These are phyloP conservation scores for Dascillus cervinus DNA, from an alignment of 2,888 invertebrate species.

Conservation along the genomic window DNA sequence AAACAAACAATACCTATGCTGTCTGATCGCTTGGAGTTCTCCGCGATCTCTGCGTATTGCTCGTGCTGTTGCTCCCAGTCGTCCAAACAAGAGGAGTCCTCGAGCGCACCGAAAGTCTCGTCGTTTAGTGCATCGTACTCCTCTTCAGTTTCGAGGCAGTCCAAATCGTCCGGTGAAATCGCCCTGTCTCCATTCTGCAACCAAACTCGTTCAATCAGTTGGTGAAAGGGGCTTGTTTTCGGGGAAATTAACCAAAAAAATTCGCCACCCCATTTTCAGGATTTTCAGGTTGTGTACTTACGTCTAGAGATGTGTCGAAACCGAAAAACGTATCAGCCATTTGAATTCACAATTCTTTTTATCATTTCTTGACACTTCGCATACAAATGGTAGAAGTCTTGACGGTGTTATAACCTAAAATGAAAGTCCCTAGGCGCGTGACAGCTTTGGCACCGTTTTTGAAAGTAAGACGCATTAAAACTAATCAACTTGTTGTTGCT, in stretches of 20 bases:
- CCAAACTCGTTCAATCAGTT: too few species aligned
- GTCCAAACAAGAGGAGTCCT: constrained; percentile 44
- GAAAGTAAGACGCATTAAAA: too few species aligned
- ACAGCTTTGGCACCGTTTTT: too few species aligned
- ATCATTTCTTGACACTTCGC: constrained; percentile 22
- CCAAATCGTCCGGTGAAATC: constrained; percentile 51
- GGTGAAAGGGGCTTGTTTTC: too few species aligned
- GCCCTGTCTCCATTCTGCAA: too few species aligned
- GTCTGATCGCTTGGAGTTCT: constrained; percentile 40
- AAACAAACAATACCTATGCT: constrained; percentile 33
- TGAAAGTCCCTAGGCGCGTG: too few species aligned
- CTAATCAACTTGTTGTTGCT: too few species aligned
- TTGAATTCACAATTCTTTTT: constrained; percentile 36
- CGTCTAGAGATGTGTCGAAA: constrained; percentile 71
- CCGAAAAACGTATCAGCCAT: constrained; percentile 88
- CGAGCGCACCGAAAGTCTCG: constrained; percentile 82
- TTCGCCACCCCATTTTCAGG: too few species aligned
- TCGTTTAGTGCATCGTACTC: constrained; percentile 89
- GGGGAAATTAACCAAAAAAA: too few species aligned
- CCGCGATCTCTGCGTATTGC: constrained; percentile 55
- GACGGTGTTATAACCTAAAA: too few species aligned
- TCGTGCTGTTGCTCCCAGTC: constrained; percentile 72
- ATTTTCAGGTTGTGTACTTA: too few species aligned
- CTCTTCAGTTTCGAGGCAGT: constrained; percentile 55
- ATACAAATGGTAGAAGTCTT: too few species aligned